A percentile compares a stretch with the other conserved stretches of the same genome.
These are phyloP conservation scores for Macrotus californicus DNA, from an alignment of 2,113 vertebrate genomes.

Conservation along the genomic window DNA sequence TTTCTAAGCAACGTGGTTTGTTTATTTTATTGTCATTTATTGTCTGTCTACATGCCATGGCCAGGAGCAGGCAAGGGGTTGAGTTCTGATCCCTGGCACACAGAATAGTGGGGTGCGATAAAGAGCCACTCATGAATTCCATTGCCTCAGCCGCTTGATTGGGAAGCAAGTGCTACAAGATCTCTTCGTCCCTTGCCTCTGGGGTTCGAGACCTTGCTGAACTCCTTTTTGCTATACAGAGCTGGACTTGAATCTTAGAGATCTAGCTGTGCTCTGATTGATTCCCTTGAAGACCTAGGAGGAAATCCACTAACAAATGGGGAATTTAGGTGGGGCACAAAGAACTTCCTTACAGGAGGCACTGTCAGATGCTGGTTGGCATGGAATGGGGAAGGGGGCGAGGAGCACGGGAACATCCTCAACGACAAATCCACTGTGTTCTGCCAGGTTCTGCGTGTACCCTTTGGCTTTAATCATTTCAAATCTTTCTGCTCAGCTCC, in stretches of 20 bases:
- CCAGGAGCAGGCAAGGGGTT: not conserved
- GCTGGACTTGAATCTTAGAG: not conserved
- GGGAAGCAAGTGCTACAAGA: not conserved
- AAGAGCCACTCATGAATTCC: not conserved
- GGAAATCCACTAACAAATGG: not conserved
- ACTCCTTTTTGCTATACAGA: not conserved
- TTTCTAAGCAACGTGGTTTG: not conserved
- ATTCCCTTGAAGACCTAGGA: not conserved
- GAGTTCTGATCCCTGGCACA: not conserved
- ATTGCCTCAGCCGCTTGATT: not conserved
- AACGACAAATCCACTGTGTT: too few species aligned
- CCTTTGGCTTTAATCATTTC: not conserved
- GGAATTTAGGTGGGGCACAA: not conserved
- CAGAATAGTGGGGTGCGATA: not conserved
- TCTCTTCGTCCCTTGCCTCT: not conserved
- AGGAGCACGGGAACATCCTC: not conserved
- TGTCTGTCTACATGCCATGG: not conserved
- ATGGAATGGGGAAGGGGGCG: rapidly evolving
- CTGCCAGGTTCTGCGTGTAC: not conserved
- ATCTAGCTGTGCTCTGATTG: not conserved
- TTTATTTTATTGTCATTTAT: not conserved
- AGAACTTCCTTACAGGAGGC: not conserved
- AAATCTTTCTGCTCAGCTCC: not conserved
- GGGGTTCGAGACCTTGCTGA: not conserved
- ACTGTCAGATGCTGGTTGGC: not conserved